Evolutionary conservation across 2,888 invertebrate species (phyloP).

Genomic region (Thymelicus sylvestris): DNA sequence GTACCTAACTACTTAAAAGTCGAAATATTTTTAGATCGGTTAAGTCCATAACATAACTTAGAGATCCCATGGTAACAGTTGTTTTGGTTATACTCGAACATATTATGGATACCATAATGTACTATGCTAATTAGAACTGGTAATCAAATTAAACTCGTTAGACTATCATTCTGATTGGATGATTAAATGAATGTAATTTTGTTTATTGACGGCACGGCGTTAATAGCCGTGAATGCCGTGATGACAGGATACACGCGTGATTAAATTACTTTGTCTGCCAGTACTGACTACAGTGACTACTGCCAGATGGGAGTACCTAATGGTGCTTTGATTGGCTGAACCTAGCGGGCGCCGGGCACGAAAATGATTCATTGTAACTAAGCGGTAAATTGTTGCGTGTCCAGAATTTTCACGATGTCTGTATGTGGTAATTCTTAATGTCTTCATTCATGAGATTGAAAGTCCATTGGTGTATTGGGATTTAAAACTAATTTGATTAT

Average conservation of each 20-base stretch:
- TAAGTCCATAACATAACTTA: background rate
- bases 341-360: background rate
- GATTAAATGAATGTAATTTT: no score
- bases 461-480: no score
- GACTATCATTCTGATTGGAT: background rate
- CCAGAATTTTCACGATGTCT: background rate
- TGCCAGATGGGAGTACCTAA: background rate
- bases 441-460: no score
- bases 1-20: no score
- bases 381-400: background rate
- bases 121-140: background rate
- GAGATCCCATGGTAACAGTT: background rate
- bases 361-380: background rate
- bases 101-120: no score
- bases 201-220: background rate
- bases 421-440: no score
- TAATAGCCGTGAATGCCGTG: background rate
- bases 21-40: background rate
- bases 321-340: background rate
- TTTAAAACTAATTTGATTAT: no score
- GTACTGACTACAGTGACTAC: no score
- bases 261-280: background rate
- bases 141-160: conserved; percentile 1
- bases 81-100: background rate
- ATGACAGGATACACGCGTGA: background rate